Evolutionary conservation across 2,888 invertebrate genomes (phyloP), one percentile per base, ranked within the genome.

Genomic region (Epicampocera succincta): DNA sequence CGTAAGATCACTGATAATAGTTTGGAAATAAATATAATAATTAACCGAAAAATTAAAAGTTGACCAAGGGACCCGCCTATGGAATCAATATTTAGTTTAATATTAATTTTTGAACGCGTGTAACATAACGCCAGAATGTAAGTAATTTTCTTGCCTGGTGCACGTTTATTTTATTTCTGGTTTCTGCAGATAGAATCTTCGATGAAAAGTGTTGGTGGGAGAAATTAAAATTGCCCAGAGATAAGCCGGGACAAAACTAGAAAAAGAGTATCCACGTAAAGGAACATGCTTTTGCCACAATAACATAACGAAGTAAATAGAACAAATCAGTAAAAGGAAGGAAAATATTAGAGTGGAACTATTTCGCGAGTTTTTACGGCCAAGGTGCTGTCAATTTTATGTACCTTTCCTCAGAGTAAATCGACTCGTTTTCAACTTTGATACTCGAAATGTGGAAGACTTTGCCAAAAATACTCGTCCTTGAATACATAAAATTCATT

Each of bases 161-260:
- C 19, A 19, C 9, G 15, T 6, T 19, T 50, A 21, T 50, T 50
- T 50, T 50, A 50, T 19, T 50, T 50, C n/a, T 50, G 19, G 50
- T 50, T 50, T 50, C 50, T 50, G 50, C 50, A 50, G 50, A 19
- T 50, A 19, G 50, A 50, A 50, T 50, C 50, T 50, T 50, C 17
- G 50, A 50, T 17, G 50, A 19, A 50, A 50, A 50, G 50, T 17
- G 19, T n/a, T n/a, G n/a, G n/a, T n/a, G n/a, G n/a, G n/a, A n/a
- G n/a, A n/a, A n/a, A n/a, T n/a, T n/a, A 50, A 50, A 50, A 50
- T 25, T 19, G 19, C 50, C 12, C 50, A 50, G 19, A 50, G 50
- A 50, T 50, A 50, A 50, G 50, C 50, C 50, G 19, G 17, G 50
- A 50, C 17, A 50, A 50, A 50, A 25, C 17, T n/a, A 50, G 50